Conservation (phyloP, 1,140 invertebrate species). For the Ceratina calcarata region DNA sequence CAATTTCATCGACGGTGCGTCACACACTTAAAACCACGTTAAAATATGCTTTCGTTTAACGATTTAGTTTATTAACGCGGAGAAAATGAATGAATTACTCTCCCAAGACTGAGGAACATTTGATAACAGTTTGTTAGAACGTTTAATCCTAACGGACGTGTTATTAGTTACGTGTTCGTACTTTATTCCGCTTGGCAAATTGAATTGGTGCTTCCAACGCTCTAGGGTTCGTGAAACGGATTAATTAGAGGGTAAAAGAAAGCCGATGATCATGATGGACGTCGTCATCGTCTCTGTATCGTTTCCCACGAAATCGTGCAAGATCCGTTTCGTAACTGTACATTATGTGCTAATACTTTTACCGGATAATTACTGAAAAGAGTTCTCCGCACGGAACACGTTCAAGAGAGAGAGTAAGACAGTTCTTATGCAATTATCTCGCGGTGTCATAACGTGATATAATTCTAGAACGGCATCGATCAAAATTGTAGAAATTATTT, state of each 20-base stretch:
- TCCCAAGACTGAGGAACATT: slow-evolving; percentile 54
- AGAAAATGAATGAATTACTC: slow-evolving; percentile 25
- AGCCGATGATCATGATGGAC: background rate
- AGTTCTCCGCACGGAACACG: background rate
- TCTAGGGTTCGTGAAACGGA: background rate
- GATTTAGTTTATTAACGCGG: slow-evolving; percentile 4
- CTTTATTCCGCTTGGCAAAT: slow-evolving; percentile 17
- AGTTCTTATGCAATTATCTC: slow-evolving; percentile 9
- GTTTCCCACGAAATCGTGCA: slow-evolving; percentile 3
- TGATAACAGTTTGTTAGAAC: slow-evolving; percentile 48
- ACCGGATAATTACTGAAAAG: slow-evolving; percentile 11
- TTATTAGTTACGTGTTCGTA: slow-evolving; percentile 30
- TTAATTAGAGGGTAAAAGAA: background rate
- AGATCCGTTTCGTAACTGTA: slow-evolving; percentile 23
- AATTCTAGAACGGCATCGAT: no score
- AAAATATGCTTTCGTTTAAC: background rate
- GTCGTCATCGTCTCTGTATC: slow-evolving; percentile 2
- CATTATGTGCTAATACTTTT: slow-evolving; percentile 23
- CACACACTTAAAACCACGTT: slow-evolving; percentile 3
- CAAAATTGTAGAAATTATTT: no score
- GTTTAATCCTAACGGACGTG: slow-evolving; percentile 24
- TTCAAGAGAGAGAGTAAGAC: background rate
- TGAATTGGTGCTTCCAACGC: slow-evolving; percentile 49
- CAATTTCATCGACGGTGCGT: background rate
- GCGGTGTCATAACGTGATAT: background rate